A percentile compares a stretch with the other conserved stretches of the same genome.
phyloP scores from a whole-genome alignment of 1,140 invertebrate species.

The Pomacea maculata region DNA sequence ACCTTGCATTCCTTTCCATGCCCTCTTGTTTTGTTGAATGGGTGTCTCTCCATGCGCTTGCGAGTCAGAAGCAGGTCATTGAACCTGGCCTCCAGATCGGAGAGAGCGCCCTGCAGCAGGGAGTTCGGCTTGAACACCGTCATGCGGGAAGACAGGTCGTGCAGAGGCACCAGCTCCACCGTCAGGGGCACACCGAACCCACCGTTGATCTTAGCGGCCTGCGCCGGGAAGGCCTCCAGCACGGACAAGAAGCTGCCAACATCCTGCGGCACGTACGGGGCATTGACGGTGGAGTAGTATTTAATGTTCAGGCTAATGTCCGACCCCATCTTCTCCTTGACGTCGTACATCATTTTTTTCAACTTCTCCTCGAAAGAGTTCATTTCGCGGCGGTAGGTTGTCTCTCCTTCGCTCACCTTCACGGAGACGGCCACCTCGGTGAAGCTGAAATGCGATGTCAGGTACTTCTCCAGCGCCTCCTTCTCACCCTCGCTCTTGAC shows the following conservation, averaged over 20 bases:
- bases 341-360: slow-evolving; percentile 22
- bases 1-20: slow-evolving; percentile 21
- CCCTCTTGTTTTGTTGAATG: neutral
- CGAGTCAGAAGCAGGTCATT: slow-evolving; percentile 24
- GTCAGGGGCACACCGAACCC: slow-evolving; percentile 19
- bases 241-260: slow-evolving; percentile 22
- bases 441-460: slow-evolving; percentile 4
- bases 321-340: slow-evolving; percentile 9
- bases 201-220: slow-evolving; percentile 23
- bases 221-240: slow-evolving; percentile 20
- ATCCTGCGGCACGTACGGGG: slow-evolving; percentile 22
- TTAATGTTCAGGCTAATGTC: slow-evolving; percentile 18
- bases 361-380: slow-evolving; percentile 28
- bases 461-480: slow-evolving; percentile 9
- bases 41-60: neutral
- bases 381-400: slow-evolving; percentile 2
- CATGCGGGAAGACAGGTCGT: slow-evolving; percentile 26
- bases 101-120: neutral
- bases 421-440: slow-evolving; percentile 8
- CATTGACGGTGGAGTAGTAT: slow-evolving; percentile 27
- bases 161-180: slow-evolving; percentile 23
- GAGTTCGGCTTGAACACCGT: slow-evolving; percentile 14
- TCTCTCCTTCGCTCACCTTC: neutral
- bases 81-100: slow-evolving; percentile 25
- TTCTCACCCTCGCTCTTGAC: slow-evolving; percentile 9